Conservation (phyloP, 2,113 vertebrate species). For the Semicossyphus pulcher region DNA sequence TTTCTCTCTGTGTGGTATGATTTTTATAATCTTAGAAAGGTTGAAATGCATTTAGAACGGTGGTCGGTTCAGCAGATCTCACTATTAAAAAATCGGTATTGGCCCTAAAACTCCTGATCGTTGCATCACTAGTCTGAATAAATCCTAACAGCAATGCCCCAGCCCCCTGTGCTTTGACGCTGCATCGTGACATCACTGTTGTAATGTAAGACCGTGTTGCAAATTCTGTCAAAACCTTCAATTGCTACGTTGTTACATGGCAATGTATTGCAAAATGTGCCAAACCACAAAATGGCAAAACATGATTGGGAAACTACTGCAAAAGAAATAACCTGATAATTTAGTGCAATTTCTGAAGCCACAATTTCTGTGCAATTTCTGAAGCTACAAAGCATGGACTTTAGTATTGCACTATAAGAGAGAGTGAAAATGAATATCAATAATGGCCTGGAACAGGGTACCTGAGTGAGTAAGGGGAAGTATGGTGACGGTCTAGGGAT, state of each 20-base stretch:
- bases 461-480: slow-evolving; percentile 19
- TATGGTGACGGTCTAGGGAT: no score
- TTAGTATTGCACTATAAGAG: not conserved
- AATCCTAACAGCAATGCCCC: no score
- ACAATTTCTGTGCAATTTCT: not conserved
- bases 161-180: not conserved
- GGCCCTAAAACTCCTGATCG: no score
- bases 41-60: no score
- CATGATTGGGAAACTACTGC: not conserved
- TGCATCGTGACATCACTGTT: not conserved
- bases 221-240: slow-evolving; percentile 43
- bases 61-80: no score
- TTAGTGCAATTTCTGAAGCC: not conserved
- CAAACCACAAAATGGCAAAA: slow-evolving; percentile 63
- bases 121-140: no score
- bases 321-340: not conserved
- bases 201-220: not conserved
- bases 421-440: slow-evolving; percentile 1
- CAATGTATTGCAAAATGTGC: slow-evolving; percentile 48
- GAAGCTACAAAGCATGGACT: no score
- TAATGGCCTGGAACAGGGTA: not conserved
- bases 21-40: no score
- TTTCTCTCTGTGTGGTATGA: no score
- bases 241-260: slow-evolving; percentile 11
- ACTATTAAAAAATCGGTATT: no score